phyloP scores from a whole-genome alignment of 2,113 vertebrate genomes.

The Lepus europaeus region DNA sequence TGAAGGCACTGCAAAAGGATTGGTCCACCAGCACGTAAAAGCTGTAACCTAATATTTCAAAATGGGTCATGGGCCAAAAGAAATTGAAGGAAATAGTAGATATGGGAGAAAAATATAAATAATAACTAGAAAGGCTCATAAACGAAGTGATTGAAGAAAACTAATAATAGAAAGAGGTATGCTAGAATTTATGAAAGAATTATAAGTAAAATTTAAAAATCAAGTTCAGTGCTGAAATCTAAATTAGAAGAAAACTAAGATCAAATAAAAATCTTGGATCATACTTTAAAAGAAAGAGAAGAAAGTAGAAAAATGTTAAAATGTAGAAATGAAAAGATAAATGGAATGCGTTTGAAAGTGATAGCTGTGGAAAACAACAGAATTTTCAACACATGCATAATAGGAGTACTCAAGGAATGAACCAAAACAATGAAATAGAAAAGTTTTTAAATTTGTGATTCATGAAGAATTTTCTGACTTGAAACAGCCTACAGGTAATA shows the following conservation, averaged over 20 bases:
- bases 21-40: neutral
- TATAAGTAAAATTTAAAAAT: neutral
- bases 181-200: neutral
- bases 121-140: constrained; percentile 26
- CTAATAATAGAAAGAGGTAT: neutral
- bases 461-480: neutral
- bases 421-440: neutral
- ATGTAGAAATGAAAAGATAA: neutral
- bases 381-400: neutral
- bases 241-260: neutral
- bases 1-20: neutral
- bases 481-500: neutral
- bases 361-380: neutral
- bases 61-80: neutral
- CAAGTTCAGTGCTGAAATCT: neutral
- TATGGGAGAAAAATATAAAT: neutral
- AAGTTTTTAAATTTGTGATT: neutral
- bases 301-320: neutral
- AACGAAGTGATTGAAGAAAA: neutral
- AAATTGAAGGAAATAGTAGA: neutral
- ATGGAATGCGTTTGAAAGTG: neutral
- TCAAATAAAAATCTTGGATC: neutral
- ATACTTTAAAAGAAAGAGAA: neutral
- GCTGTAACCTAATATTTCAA: neutral
- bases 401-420: neutral